Base-by-base conservation (phyloP, 2,797 vertebrate genomes). In the Kryptolebias ocellatus region DNA sequence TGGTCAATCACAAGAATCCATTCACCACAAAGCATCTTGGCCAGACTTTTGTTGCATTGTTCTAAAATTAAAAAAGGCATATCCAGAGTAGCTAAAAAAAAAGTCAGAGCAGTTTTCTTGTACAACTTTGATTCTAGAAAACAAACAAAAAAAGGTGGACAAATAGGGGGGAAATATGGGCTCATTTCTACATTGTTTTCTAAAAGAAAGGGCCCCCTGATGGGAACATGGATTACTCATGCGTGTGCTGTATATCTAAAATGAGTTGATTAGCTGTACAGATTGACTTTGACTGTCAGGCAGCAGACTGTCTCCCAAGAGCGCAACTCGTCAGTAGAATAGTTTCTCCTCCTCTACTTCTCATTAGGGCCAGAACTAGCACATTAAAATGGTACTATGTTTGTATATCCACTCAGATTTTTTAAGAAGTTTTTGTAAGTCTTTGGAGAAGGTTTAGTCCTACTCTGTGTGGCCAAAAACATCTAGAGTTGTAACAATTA, bases 181-280 rank as follows among this genome's bases (percentile, higher is more conserved):
- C 83, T 88, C 76, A 85, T 91, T 91, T 92, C 69, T 88, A 90
- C 94, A 93, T 80, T 68, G 92, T 93, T 89, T 88, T 92, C 73
- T 79, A 90, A 83, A 57, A 34, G 80, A 53, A 46, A 1, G 31
- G 70, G 70, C 56, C 58, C 75, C 76, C 68, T 31, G 29, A 54
- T 39, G 70, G 70, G 74, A 58, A 63, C 15, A 12, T 28, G 53
- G 72, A 72, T 53, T 56, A 58, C 94, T 92, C 97, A 98, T 99
- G 98, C 96, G 96, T 93, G 93, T 92, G 93, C 90, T 91, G 91
- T 90, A 90, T 92, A 94, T 94, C 93, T 94, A 91, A 89, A 89
- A 95, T 95, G 92, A 89, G 92, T 93, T 95, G 94, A 93, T 95
- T 94, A 39, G 96, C 94, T 94, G 92, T 96, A 97, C 95, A 96